phyloP scores from a whole-genome alignment of 2,797 vertebrate species.

The Apodemus agrarius region DNA sequence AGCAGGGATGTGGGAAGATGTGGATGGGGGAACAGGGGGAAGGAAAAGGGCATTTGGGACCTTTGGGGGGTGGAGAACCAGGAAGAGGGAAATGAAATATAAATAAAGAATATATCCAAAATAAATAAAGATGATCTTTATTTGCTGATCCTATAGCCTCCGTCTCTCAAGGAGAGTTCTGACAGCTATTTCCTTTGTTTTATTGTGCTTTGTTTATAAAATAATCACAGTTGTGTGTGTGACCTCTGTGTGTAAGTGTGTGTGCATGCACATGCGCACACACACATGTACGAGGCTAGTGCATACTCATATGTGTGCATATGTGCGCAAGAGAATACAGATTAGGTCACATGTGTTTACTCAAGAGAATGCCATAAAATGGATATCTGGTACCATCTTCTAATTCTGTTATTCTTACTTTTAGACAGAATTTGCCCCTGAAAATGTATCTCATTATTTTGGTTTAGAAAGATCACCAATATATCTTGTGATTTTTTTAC shows the following conservation, averaged over 20 bases:
- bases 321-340: rapidly evolving
- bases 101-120: no score
- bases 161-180: not conserved
- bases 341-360: no score
- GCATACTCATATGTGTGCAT: no score
- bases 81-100: no score
- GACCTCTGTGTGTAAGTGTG: not conserved
- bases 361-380: not conserved
- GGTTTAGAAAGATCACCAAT: not conserved
- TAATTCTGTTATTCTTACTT: not conserved
- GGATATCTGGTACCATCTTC: not conserved
- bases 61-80: no score
- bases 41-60: no score
- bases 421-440: not conserved
- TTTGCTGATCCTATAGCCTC: not conserved
- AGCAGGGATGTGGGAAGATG: no score
- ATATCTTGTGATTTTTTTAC: not conserved
- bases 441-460: not conserved
- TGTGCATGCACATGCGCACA: not conserved
- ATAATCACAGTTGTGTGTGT: not conserved
- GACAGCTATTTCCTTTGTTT: not conserved
- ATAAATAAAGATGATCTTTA: no score
- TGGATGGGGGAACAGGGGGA: no score
- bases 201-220: not conserved
- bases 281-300: no score